These are phyloP conservation scores for Hyperopisus bebe DNA, from an alignment of 2,113 vertebrate genomes.

Conservation along the genomic window DNA sequence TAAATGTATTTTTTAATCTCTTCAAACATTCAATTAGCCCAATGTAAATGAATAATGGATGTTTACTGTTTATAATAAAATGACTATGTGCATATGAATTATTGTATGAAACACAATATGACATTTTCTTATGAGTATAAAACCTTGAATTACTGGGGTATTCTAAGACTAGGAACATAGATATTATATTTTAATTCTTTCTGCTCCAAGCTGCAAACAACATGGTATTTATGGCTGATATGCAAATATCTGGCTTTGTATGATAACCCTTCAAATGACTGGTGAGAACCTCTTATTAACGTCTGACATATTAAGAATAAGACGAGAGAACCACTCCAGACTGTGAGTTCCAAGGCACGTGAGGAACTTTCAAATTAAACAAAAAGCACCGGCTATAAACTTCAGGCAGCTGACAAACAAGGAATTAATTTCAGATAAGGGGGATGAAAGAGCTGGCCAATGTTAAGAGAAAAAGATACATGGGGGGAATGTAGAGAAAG, in stretches of 20 bases:
- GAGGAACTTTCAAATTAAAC: slow-evolving; percentile 8
- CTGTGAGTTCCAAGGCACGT: too few species aligned
- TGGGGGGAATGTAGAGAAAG: neutral
- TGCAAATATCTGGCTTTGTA: neutral
- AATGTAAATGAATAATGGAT: neutral
- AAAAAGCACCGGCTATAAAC: neutral
- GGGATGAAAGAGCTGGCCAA: neutral
- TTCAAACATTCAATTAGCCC: neutral
- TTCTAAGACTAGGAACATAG: slow-evolving; percentile 25
- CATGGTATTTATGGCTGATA: neutral
- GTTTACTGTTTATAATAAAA: neutral
- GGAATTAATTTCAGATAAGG: slow-evolving; percentile 21
- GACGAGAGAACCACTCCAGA: neutral
- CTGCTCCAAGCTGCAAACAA: neutral
- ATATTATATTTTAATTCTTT: neutral
- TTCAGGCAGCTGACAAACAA: neutral
- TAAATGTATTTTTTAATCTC: slow-evolving; percentile 1
- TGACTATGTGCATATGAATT: neutral
- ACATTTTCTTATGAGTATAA: neutral
- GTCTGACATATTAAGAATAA: neutral
- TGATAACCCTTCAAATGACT: neutral
- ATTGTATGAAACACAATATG: neutral
- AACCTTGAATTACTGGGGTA: slow-evolving; percentile 16
- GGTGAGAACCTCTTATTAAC: neutral
- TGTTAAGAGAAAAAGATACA: neutral